Base-by-base conservation (phyloP, 2,888 invertebrate genomes). In the Noctua janthina region DNA sequence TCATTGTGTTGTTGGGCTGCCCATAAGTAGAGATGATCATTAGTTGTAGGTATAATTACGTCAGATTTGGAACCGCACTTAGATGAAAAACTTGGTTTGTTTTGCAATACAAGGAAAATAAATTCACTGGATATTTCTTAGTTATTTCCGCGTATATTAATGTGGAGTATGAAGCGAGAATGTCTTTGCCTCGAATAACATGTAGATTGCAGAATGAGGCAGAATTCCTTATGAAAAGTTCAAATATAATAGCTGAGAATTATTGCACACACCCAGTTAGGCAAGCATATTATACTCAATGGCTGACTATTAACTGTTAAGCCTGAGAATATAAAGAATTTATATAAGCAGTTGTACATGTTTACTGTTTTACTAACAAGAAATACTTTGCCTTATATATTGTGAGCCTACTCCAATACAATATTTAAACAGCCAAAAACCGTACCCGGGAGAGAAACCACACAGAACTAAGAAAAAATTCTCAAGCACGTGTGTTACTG, bases 11-110 rank as follows among this genome's bases (percentile, higher is more conserved):
- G 79, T 74, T 59, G 62, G 17, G 74, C 80, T 80, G 64, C 68
- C 88, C 74, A 80, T 87, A 90, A 79, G 66, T 81, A 78, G 87
- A 75, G 23, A 68, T 66, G 51, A 62, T 75, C 72, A 81, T 73
- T 74, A 70, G 51, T 68, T 64, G 13, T 64, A 74, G 64, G 39
- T 46, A 54, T 17, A 59, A 46, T 82, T 79, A 78, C 87, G 87
- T 84, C 81, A 87, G 68, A 76, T 76, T 78, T 35, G 15, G 13
- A 76, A 68, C 68, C 73, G 29, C 74, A 59, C 6, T 74, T 49
- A 46, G 5, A 66, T 64, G 64, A 73, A 66, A 76, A 86, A 51
- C 15, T 68, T 72, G 17, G 11, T 69, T 23, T 35, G 66, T 62
- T 66, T 81, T 51, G 64, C 13, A 68, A 64, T 43, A 80, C 49